Percentiles rank a stretch among this genome's conserved stretches.
Conservation (phyloP, 2,888 invertebrate species). For the Rutpela maculata region DNA sequence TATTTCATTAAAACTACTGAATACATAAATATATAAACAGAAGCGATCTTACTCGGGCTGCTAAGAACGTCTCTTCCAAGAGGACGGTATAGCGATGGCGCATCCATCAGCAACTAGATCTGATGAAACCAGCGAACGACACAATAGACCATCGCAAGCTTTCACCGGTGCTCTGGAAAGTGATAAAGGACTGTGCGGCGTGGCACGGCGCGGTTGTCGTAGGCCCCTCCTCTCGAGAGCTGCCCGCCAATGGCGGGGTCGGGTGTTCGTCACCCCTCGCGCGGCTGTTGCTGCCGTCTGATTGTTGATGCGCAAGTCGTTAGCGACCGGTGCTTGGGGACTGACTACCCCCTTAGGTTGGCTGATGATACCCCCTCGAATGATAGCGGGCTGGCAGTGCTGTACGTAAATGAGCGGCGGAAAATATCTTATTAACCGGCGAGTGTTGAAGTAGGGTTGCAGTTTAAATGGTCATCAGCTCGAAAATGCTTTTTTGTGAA, state of each 20-base stretch:
- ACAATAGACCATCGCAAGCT: constrained; percentile 25
- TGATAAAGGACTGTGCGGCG: constrained; percentile 32
- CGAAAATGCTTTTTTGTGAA: too few relatives aligned
- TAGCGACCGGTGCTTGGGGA: constrained; percentile 33
- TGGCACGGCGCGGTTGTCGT: constrained; percentile 38
- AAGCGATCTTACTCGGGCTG: neutral
- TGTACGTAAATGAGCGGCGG: neutral
- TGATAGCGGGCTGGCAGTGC: constrained; percentile 15
- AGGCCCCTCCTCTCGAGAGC: constrained; percentile 44
- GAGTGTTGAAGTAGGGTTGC: neutral
- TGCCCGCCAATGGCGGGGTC: constrained; percentile 47
- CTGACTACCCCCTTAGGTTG: constrained; percentile 33
- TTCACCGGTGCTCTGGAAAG: constrained; percentile 23
- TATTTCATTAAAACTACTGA: constrained; percentile 6
- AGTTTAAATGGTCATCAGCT: too few relatives aligned
- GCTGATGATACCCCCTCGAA: constrained; percentile 30
- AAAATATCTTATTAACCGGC: neutral
- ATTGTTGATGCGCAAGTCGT: constrained; percentile 50
- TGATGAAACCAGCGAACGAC: constrained; percentile 13
- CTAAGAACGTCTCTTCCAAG: neutral
- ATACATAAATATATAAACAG: constrained; percentile 7
- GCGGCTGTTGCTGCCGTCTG: constrained; percentile 40
- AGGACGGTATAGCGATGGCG: neutral
- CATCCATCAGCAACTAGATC: constrained; percentile 9
- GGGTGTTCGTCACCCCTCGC: constrained; percentile 49